A percentile compares a stretch with the other conserved stretches of the same genome.
Conservation (phyloP, 1,140 invertebrate species). For the Schlechtendalia chinensis region DNA sequence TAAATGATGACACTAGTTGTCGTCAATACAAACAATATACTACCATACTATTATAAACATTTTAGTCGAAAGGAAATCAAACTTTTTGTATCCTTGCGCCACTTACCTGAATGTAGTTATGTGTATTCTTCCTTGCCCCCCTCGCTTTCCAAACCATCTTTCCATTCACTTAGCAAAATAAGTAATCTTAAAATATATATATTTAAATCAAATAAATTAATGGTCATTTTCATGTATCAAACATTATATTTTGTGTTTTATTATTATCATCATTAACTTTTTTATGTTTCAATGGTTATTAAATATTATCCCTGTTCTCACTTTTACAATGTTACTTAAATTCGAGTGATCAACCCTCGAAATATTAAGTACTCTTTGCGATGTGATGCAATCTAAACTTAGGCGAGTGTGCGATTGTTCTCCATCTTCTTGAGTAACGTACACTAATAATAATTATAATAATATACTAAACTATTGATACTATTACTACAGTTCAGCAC, state of each 20-base stretch:
- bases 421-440: constrained; percentile 39
- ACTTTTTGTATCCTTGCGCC: constrained; percentile 36
- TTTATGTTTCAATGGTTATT: constrained; percentile 30
- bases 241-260: constrained; percentile 41
- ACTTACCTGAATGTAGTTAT: constrained; percentile 18
- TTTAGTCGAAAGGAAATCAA: constrained; percentile 47
- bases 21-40: constrained; percentile 40
- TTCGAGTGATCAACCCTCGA: background rate
- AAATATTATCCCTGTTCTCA: constrained; percentile 1
- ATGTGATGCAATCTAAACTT: constrained; percentile 47
- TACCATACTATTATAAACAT: constrained; percentile 43
- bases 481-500: constrained; percentile 35
- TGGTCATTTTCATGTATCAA: constrained; percentile 48
- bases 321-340: constrained; percentile 49
- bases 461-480: constrained; percentile 19
- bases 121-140: constrained; percentile 23
- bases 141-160: constrained; percentile 21
- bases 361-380: constrained; percentile 32
- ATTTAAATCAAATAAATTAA: constrained; percentile 39
- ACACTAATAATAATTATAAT: constrained; percentile 35
- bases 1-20: background rate
- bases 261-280: constrained; percentile 39
- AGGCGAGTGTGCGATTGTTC: constrained; percentile 34
- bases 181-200: constrained; percentile 36
- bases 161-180: constrained; percentile 42